Conservation (phyloP, 2,888 invertebrate species). For the Eumacrocentrus americanus region DNA sequence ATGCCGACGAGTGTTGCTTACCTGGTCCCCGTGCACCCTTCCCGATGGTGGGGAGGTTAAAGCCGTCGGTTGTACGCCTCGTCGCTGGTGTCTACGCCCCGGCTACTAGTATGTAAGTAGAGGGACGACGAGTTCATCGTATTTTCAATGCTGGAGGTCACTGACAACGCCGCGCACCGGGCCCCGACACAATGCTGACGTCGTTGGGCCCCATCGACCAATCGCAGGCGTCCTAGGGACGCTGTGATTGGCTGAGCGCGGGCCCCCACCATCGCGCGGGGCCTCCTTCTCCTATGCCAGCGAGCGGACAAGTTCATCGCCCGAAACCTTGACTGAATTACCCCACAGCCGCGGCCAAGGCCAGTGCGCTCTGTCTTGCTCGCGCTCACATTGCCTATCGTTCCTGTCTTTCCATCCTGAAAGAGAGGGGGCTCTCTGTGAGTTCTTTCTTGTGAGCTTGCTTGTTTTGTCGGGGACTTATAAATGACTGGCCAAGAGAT, state of each 20-base stretch:
- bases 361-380: constrained; percentile 63
- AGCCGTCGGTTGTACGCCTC: constrained; percentile 7
- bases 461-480: no score
- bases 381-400: constrained; percentile 32
- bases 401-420: background rate
- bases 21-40: constrained; percentile 55
- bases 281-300: constrained; percentile 42
- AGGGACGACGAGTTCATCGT: constrained; percentile 72
- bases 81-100: constrained; percentile 61
- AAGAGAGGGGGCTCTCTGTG: no score
- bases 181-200: constrained; percentile 59
- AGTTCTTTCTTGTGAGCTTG: no score
- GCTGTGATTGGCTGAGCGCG: constrained; percentile 29
- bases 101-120: constrained; percentile 65
- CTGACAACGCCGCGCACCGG: constrained; percentile 70
- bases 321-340: constrained; percentile 87
- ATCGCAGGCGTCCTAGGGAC: constrained; percentile 40
- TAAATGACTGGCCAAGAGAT: constrained; percentile 13
- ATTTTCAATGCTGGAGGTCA: constrained; percentile 84
- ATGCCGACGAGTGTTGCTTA: constrained; percentile 55
- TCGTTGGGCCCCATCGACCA: constrained; percentile 53
- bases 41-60: constrained; percentile 35
- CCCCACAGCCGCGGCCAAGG: constrained; percentile 73
- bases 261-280: constrained; percentile 42
- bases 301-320: constrained; percentile 73